These are phyloP conservation scores for Netelia virgata DNA, from an alignment of 2,888 invertebrate genomes.

Conservation along the genomic window DNA sequence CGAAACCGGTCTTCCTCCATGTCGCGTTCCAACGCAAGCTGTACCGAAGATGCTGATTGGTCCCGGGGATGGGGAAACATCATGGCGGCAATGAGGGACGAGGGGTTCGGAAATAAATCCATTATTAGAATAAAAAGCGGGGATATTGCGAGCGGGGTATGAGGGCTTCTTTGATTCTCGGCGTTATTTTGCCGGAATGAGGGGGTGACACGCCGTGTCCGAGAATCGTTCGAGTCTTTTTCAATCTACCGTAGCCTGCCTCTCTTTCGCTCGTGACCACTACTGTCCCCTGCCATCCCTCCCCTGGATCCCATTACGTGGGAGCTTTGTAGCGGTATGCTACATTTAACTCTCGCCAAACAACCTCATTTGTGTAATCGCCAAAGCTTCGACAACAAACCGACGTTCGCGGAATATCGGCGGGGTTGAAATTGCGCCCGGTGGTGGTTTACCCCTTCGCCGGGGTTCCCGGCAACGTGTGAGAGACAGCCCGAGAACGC, in stretches of 20 bases:
- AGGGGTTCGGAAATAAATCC: constrained; percentile 5
- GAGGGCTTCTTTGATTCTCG: constrained; percentile 47
- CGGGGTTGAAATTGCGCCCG: constrained; percentile 68
- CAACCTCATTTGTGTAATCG: constrained; percentile 82
- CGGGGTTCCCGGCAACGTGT: constrained; percentile 36
- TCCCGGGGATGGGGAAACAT: constrained; percentile 5
- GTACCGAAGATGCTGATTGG: constrained; percentile 23
- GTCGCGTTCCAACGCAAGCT: not conserved
- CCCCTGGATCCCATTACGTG: constrained; percentile 55
- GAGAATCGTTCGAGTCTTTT: constrained; percentile 39
- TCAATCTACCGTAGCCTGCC: constrained; percentile 67
- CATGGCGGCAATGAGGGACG: not conserved
- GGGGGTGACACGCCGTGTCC: not conserved
- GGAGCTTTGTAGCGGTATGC: constrained; percentile 74
- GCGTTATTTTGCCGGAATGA: constrained; percentile 14
- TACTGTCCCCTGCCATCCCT: constrained; percentile 21
- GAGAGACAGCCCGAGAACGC: constrained; percentile 46
- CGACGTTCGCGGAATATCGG: constrained; percentile 71
- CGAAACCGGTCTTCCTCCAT: not conserved
- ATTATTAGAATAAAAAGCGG: constrained; percentile 19
- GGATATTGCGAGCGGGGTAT: not conserved
- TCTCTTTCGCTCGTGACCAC: constrained; percentile 1
- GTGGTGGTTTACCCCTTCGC: constrained; percentile 70
- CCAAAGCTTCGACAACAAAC: constrained; percentile 81
- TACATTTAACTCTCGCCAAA: constrained; percentile 76